Evolutionary conservation across 2,797 vertebrate species (phyloP).

Genomic region (Luscinia luscinia): DNA sequence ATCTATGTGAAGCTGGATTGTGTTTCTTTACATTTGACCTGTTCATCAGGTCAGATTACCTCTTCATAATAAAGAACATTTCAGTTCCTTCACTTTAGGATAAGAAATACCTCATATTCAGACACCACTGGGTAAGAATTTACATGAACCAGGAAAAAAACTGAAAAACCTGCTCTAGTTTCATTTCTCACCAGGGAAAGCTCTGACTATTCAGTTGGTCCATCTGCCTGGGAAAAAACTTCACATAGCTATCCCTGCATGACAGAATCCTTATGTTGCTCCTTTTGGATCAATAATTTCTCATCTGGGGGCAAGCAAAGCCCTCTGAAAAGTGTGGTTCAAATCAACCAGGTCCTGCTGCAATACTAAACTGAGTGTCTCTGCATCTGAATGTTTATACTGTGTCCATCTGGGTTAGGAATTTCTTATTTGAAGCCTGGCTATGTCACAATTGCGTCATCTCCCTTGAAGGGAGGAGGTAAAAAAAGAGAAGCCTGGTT

Average conservation of each 20-base stretch:
- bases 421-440: constrained; percentile 45
- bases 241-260: not conserved
- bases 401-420: constrained; percentile 44
- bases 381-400: constrained; percentile 40
- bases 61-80: not conserved
- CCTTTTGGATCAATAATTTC: constrained; percentile 58
- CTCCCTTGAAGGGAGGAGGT: constrained; percentile 9
- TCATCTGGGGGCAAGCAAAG: constrained; percentile 15
- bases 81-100: not conserved
- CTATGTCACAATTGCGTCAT: constrained; percentile 56
- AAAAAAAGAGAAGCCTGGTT: constrained; percentile 35
- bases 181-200: constrained; percentile 22
- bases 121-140: not conserved
- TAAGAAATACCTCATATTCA: not conserved
- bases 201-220: not conserved
- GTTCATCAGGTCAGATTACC: not conserved
- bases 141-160: not conserved
- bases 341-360: constrained; percentile 2
- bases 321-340: constrained; percentile 26
- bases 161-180: not conserved
- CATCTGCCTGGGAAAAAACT: constrained; percentile 33
- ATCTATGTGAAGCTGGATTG: not conserved
- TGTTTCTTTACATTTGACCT: not conserved
- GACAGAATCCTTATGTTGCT: constrained; percentile 38
- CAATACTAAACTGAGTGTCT: constrained; percentile 29